phyloP scores from a whole-genome alignment of 2,113 vertebrate species.

The Bos javanicus region DNA sequence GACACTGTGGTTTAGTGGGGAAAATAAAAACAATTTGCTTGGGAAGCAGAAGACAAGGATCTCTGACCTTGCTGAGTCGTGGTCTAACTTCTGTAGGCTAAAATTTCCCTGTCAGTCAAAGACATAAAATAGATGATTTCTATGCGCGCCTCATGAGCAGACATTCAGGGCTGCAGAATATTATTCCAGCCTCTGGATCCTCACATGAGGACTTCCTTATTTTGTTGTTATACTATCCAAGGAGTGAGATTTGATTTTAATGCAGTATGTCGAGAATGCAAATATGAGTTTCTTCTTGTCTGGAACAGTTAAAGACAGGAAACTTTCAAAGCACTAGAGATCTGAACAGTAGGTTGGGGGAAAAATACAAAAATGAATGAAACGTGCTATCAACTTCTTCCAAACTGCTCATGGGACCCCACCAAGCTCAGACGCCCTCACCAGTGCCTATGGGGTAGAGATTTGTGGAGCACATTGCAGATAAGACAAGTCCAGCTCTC shows the following conservation, averaged over 20 bases:
- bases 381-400: not conserved
- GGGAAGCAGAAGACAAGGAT: not conserved
- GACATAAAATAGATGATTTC: not conserved
- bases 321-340: not conserved
- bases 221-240: not conserved
- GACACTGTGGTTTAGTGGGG: not conserved
- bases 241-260: not conserved
- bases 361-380: not conserved
- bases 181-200: not conserved
- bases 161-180: not conserved
- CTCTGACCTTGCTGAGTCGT: not conserved
- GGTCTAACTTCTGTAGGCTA: not conserved
- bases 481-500: not conserved
- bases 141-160: rapidly evolving
- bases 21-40: not conserved
- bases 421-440: not conserved
- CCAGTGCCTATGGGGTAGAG: rapidly evolving
- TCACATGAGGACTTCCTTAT: not conserved
- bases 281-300: not conserved
- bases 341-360: not conserved
- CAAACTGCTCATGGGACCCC: not conserved
- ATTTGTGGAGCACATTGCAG: not conserved
- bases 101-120: not conserved
- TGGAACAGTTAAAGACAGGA: not conserved
- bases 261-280: not conserved